Base-by-base conservation (phyloP, 1,140 invertebrate species). In the Brachionus manjavacas region DNA sequence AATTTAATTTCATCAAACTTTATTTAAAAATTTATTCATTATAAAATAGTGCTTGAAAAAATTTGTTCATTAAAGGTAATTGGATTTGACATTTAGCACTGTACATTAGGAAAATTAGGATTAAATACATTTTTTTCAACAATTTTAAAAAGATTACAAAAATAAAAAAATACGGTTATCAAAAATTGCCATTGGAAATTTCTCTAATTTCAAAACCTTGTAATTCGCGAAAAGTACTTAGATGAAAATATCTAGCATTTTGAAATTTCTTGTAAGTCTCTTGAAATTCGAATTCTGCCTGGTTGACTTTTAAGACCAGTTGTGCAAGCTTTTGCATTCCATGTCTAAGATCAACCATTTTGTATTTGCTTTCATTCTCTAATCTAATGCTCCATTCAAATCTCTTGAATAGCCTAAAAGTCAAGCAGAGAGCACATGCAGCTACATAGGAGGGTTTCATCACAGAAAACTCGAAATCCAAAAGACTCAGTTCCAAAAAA, bases 291-390 rank as follows among this genome's bases (percentile, higher is more conserved):
- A 1, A 28, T 25, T 76, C 41, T 14, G 7, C 11, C 52, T 14
- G 20, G 41, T 49, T 76, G n/a, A 49, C 20, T 25, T 49, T 76
- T 49, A 76, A 52, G 72, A 76, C 72, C 43, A 76, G 20, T 76
- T 76, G 41, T 76, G 72, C 72, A 49, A 76, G 9, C 4, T 76
- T 76, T 76, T 76, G 72, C 43, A 76, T 49, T 76, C 72, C 72
- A 76, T 76, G 72, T 76, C 72, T 76, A 8, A 76, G 31, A 76
- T 76, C 25, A 49, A 49, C 20, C 41, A 49, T 25, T 14, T 49
- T 49, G 49, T 49, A 76, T 49, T 9, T 49, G 1, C 11, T 16
- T 25, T 76, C n/a, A 12, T 49, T 14, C 8, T 76, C 41, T 28
- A 76, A 76, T 11, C 12, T 49, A 46, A n/a, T 25, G 46, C 11